Conservation (phyloP, 2,113 vertebrate species). For the Anhinga anhinga region DNA sequence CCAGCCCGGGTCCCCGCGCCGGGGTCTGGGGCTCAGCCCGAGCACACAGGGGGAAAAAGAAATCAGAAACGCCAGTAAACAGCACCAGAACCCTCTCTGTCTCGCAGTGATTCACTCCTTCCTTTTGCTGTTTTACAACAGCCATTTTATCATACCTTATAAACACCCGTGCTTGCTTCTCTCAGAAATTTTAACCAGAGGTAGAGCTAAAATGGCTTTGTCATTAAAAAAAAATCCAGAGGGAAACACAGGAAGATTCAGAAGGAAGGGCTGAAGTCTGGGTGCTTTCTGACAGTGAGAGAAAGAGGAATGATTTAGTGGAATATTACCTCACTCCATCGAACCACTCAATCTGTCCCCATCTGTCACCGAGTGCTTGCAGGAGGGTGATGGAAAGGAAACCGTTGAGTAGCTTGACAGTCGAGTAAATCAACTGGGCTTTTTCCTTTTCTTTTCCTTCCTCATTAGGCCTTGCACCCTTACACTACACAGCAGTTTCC, state of each 20-base stretch:
- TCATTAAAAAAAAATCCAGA: not conserved
- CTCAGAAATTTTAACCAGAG: not conserved
- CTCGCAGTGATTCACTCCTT: not conserved
- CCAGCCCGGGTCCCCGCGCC: not conserved
- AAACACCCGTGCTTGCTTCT: not conserved
- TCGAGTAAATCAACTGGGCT: constrained; percentile 17
- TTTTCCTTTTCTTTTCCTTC: not conserved
- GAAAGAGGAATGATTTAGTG: constrained; percentile 51
- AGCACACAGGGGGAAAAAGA: not conserved
- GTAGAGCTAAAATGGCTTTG: constrained; percentile 38
- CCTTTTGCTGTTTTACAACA: constrained; percentile 3
- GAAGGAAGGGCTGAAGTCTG: constrained; percentile 13
- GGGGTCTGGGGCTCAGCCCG: not conserved
- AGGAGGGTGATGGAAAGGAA: constrained; percentile 52
- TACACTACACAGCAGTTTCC: not conserved
- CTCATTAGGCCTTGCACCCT: not conserved
- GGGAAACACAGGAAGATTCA: not conserved
- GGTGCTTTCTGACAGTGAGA: constrained; percentile 36
- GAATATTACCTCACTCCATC: constrained; percentile 58
- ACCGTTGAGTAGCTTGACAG: not conserved
- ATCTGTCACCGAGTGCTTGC: constrained; percentile 36
- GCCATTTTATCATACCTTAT: not conserved
- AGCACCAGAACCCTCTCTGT: not conserved
- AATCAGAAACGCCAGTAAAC: not conserved
- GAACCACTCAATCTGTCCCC: constrained; percentile 58